Base-by-base conservation (phyloP, 2,113 vertebrate genomes). In the Gopherus flavomarginatus region DNA sequence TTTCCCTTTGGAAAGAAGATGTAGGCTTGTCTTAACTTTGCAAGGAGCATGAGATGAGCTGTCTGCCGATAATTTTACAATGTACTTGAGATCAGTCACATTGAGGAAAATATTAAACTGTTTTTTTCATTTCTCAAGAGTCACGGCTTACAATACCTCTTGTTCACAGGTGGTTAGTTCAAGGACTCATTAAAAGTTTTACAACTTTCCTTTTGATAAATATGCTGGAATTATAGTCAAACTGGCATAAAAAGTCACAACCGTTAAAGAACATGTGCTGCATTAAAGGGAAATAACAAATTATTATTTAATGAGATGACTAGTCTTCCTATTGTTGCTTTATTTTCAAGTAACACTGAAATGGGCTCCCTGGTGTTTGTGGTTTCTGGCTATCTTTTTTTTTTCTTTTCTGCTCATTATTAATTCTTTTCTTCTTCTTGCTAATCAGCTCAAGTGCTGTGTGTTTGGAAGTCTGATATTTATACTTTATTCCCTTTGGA, bases 281-380 rank as follows among this genome's bases (percentile, higher is more conserved):
- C 97, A 97, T 97, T 97, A 97, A 97, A 98, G 92, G 89, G 86
- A 97, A 96, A 97, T 97, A 96, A 97, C 95, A 97, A 97, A 98
- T 97, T 97, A 98, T 98, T 98, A 98, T 98, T 98, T 98, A 98
- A 98, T 98, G 98, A 98, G 98, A 97, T 31, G 96, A 96, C 97
- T 97, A 94, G 86, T 81, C 93, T 95, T 94, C 91, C 95, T 95
- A 98, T 97, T 98, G 97, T 98, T 97, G 94, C 95, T 97, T 98
- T 97, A 98, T 98, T 98, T 98, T 97, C 96, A 95, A 97, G 96
- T 95, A 96, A 97, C 53, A 2, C 88, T 93, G 96, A 97, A 98
- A 97, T 11, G 59, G 97, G 91, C 97, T 98, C 97, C 98, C 98
- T 97, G 97, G 96, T 97, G 98, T 97, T 98, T 96, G 90, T 95